phyloP scores from a whole-genome alignment of 2,113 vertebrate species.

The Xerus inauris region DNA sequence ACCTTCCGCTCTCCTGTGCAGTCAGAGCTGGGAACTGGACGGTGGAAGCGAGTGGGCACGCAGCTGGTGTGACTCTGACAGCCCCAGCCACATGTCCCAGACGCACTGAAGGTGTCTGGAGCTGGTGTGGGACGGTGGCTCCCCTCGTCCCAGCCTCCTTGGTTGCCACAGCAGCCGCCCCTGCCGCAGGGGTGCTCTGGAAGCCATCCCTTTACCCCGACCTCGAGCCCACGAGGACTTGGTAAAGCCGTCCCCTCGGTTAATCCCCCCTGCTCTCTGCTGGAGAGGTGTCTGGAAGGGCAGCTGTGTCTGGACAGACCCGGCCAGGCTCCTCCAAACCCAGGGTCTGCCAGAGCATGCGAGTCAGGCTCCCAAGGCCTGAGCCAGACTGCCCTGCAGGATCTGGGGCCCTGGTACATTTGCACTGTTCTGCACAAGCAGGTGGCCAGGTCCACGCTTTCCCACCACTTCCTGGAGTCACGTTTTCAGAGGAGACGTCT shows the following conservation, averaged over 20 bases:
- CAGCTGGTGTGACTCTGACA: too few relatives aligned
- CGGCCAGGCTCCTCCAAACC: fast-evolving
- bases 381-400: background rate
- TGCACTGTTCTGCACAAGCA: background rate
- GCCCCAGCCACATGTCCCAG: background rate
- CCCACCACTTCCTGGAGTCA: background rate
- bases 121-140: fast-evolving
- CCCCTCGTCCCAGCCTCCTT: too few relatives aligned
- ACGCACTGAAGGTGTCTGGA: background rate
- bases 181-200: too few relatives aligned
- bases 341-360: fast-evolving
- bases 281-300: background rate
- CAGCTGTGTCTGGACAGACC: background rate
- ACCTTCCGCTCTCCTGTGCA: too few relatives aligned
- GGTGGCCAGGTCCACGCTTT: too few relatives aligned
- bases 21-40: background rate
- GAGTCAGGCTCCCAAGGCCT: too few relatives aligned
- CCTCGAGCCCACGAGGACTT: background rate
- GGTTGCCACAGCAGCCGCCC: too few relatives aligned
- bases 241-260: too few relatives aligned
- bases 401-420: too few relatives aligned
- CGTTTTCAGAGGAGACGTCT: background rate
- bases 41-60: fast-evolving
- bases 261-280: background rate
- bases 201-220: background rate